Base-by-base conservation (phyloP, 2,888 invertebrate genomes). In the Galerucella pusilla region DNA sequence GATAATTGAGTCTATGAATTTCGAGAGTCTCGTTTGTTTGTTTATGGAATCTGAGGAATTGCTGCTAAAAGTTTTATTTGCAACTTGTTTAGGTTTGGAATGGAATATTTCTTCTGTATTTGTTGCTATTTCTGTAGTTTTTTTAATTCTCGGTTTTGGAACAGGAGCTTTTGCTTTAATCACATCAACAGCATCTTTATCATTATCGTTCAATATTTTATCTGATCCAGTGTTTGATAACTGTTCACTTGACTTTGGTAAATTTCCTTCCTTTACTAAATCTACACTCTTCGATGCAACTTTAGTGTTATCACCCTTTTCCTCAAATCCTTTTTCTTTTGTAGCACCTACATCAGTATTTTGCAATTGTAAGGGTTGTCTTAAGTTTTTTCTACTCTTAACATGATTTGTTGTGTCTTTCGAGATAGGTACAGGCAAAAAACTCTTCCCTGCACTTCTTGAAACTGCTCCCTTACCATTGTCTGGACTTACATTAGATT, bases 121-220 rank as follows among this genome's bases (percentile, higher is more conserved):
- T n/a, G 54, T 54, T 49, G 3, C 49, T 54, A 54, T n/a, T n/a
- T 54, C 54, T 14, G n/a, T 14, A 7, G 7, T 9, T 57, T 57
- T 20, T 63, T 63, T 42, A 6, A 14, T n/a, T 35, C 63, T 35
- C 2, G 63, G 42, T n/a, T 63, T 63, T 63, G 63, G 63, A 42
- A 63, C 42, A 35, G 61, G 61, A 11, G 61, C 16, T 61, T 35
- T 61, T n/a, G 7, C 11, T 16, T 57, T 57, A 20, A 10, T 57
- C 9, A 57, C 9, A 57, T 57, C 16, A 20, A 2, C 16, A 57
- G 57, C n/a, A 16, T 9, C 20, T 57, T 57, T 16, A 16, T 16
- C 2, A 20, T 57, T 57, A 16, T 9, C 16, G 2, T 57, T 16
- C 2, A 11, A n/a, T 54, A 14, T n/a, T n/a, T 54, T n/a, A 14